Evolutionary conservation across 1,140 invertebrate genomes (phyloP), one percentile per base, ranked within the genome.

Genomic region (Pogonognathellus flavescens): DNA sequence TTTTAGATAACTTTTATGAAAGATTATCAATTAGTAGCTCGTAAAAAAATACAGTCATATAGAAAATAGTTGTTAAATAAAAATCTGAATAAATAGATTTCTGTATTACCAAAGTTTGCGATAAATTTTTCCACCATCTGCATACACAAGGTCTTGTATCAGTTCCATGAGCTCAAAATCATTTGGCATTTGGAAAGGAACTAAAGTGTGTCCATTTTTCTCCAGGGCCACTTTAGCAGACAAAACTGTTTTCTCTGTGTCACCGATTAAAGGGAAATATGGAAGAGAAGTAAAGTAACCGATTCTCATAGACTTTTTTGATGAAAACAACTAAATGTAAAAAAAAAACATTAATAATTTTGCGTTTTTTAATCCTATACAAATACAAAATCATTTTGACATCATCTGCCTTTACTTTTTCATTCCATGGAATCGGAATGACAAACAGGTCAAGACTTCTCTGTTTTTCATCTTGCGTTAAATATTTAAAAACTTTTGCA

Each of bases 401-500:
- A 66, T 25, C 20, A 66, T 31, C 31, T 7, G 16, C 8, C 3
- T 22, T 60, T 57, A 88, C 89, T 25, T 62, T 52, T 72, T 88
- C 85, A 31, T 88, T 85, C 87, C 87, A 89, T 10, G 86, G 86
- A 52, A 89, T 53, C 0, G 88, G 88, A 1, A 88, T 9, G 0
- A 84, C 41, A 18, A 20, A 25, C 1, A 57, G 41, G 50, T 89
- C 89, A 57, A 86, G 86, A n/a, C 82, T 84, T 25, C 50, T 81
- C 49, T 86, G 84, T 9, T 49, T 18, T 0, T 86, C 31, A 20
- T 62, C 70, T 20, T 70, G 60, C 7, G 59, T 62, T 3, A 87
- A 55, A 3, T 20, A 16, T 53, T 86, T 86, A 20, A 84, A 87
- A 31, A 86, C 60, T 59, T 16, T 62, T 14, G 82, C 31, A 52